Base-by-base conservation (phyloP, 1,140 invertebrate species). In the Aphidius ervi region DNA sequence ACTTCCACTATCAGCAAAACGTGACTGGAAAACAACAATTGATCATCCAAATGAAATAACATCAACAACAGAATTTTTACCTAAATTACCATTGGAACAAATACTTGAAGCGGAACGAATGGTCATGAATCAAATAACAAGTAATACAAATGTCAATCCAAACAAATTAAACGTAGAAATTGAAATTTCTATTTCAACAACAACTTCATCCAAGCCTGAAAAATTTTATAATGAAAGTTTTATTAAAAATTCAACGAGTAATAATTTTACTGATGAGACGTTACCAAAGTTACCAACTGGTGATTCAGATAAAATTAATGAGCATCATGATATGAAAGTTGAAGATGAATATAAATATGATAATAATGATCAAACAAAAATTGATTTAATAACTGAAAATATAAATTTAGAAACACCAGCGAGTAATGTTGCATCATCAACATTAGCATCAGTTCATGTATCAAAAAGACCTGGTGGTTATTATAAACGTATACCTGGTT, bases 1-100 rank as follows among this genome's bases (percentile, higher is more conserved):
- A 42, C 56, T 69, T 31, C 64, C 74, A 10, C 45, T 79, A 0
- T 31, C 67, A 9, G 53, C 68, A 2, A 69, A 71, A 49, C 5
- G 55, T 52, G 23, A 8, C 10, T 40, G 16, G 23, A 62, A 47
- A 2, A 61, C 61, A 9, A 65, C 46, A 5, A 67, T 54, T 5
- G 49, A 4, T 55, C 64, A 56, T 54, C 60, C 10, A 53, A 23
- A 8, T 47, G 43, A 55, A 50, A 37, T 58, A 58, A 58, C 45
- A 16, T 16, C 52, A 4, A 16, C 39, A 57, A 7, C 52, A 49
- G 53, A 4, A 9, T 58, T 5, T 46, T 41, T 5, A 58, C 58
- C 5, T 10, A 10, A n/a, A 54, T 40, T 43, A 39, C 31, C 56
- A 31, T 9, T 50, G 37, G 5, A 37, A 43, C 42, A 10, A 20